Base-by-base conservation (phyloP, 1,140 invertebrate species). In the Camponotus floridanus region DNA sequence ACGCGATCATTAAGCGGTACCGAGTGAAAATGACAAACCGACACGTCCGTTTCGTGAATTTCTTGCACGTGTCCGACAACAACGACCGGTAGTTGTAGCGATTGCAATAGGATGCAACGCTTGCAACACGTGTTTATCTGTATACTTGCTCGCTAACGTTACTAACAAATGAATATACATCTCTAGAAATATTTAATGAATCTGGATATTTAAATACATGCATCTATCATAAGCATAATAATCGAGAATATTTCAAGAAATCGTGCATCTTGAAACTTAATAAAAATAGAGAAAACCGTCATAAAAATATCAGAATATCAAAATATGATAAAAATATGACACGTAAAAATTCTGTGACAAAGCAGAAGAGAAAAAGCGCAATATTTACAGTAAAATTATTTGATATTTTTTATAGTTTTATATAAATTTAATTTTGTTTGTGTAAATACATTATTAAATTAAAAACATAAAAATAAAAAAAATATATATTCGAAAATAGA, bases 11-110 rank as follows among this genome's bases (percentile, higher is more conserved):
- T 76, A 79, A 79, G 76, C 76, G n/a, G 42, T 7, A 11, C 48
- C 42, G 33, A 55, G 26, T 87, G 88, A 90, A 87, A 90, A 87
- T 90, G 88, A 84, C 88, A 89, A 90, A 90, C 85, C 57, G 87
- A 31, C 84, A 33, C 78, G 76, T 88, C 79, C 74, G 70, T 88
- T 85, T 86, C 65, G 55, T 33, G 76, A 83, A 84, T 90, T 88
- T 86, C 84, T 88, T 86, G 65, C 78, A 33, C 59, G 76, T 57
- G 42, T 80, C 33, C 78, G 26, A 62, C 26, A 48, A 65, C n/a
- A 21, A 64, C 71, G 4, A 8, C 15, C 9, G n/a, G n/a, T 61
- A 36, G 65, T 18, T 70, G 26, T 6, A 55, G 48, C 48, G 48
- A 51, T 48, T 71, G 21, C 79, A 45, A 70, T 5, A 11, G 18